Evolutionary conservation across 2,113 vertebrate genomes (phyloP).

Genomic region (Nipponia nippon): DNA sequence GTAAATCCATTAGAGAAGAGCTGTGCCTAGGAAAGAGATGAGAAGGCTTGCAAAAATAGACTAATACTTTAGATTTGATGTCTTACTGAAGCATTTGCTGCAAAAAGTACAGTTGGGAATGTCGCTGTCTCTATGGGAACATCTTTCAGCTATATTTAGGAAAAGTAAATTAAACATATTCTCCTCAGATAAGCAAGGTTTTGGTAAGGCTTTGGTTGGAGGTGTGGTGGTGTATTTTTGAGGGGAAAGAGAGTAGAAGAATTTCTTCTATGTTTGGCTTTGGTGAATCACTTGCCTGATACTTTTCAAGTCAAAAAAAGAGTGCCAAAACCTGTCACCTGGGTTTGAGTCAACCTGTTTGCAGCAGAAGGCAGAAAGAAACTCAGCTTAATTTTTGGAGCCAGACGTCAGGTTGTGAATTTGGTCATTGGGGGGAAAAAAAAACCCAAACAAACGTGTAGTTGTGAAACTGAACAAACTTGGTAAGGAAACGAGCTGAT

Average conservation of each 20-base stretch:
- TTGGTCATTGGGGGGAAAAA: neutral
- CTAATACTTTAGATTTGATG: neutral
- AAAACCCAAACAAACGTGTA: neutral
- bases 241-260: neutral
- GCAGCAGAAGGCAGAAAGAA: neutral
- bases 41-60: conserved; percentile 7
- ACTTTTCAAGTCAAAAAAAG: neutral
- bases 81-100: conserved; percentile 12
- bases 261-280: neutral
- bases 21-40: conserved; percentile 1
- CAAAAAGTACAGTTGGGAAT: neutral
- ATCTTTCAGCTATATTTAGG: conserved; percentile 13
- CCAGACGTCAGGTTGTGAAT: neutral
- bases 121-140: conserved; percentile 36
- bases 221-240: neutral
- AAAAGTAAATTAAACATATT: neutral
- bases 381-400: neutral
- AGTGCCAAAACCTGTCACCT: neutral
- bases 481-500: neutral
- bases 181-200: neutral
- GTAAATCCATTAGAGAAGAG: neutral
- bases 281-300: neutral
- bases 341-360: neutral
- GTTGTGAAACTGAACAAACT: neutral
- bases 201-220: neutral